Percentiles rank a stretch among this genome's conserved stretches.
phyloP scores from a whole-genome alignment of 2,888 invertebrate genomes.

The Stenolophus ochropezus region DNA sequence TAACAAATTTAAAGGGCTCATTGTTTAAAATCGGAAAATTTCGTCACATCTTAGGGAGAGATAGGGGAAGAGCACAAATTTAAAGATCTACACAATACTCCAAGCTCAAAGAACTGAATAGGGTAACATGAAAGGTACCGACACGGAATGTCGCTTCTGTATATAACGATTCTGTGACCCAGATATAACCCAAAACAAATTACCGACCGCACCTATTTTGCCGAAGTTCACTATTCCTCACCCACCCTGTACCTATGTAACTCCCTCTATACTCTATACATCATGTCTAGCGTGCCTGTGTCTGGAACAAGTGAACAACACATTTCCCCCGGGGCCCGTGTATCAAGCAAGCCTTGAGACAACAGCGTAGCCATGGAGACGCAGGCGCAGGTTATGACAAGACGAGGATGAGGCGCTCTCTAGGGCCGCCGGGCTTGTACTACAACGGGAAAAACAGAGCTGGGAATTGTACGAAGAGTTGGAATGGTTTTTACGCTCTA shows the following conservation, averaged over 20 bases:
- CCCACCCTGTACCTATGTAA: not conserved
- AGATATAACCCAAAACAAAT: no score
- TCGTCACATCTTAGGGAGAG: no score
- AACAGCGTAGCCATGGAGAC: not conserved
- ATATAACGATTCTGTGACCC: no score
- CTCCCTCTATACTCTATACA: not conserved
- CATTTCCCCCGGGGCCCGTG: conserved; percentile 8
- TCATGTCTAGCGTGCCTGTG: not conserved
- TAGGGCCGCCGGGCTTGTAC: not conserved
- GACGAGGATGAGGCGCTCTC: not conserved
- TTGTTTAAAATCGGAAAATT: no score
- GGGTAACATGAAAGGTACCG: no score
- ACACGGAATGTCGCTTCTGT: no score
- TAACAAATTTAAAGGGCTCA: no score
- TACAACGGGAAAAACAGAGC: not conserved
- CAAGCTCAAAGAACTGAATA: no score
- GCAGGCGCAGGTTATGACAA: not conserved
- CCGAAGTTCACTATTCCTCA: not conserved
- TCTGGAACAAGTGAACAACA: not conserved
- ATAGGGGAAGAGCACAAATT: no score
- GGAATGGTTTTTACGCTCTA: no score
- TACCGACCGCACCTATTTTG: no score
- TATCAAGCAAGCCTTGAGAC: not conserved
- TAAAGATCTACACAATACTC: no score
- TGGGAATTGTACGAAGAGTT: not conserved